Conservation (phyloP, 2,113 vertebrate species). For the Arvicanthis niloticus region DNA sequence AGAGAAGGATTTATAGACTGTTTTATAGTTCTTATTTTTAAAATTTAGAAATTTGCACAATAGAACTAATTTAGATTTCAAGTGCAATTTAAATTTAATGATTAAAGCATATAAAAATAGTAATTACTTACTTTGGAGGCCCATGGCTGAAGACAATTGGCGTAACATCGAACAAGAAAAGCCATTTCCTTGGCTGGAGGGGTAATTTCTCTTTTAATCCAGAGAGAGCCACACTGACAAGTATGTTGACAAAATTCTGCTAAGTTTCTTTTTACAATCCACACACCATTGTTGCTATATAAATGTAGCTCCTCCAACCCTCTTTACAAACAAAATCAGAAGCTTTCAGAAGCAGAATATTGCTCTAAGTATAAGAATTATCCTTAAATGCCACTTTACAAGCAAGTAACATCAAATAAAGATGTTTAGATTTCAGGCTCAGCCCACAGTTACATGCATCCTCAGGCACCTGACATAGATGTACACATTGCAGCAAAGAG, state of each 20-base stretch:
- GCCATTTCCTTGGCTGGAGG: constrained; percentile 93
- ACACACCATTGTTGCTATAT: constrained; percentile 80
- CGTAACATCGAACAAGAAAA: constrained; percentile 99
- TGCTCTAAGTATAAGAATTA: constrained; percentile 84
- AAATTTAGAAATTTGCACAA: constrained; percentile 54
- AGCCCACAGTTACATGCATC: constrained; percentile 75
- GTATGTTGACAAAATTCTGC: constrained; percentile 80
- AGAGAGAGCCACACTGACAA: constrained; percentile 81
- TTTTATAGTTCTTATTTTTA: constrained; percentile 52
- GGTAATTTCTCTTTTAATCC: constrained; percentile 91
- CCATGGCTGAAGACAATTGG: constrained; percentile 99
- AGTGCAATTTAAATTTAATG: constrained; percentile 64
- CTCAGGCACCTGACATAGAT: constrained; percentile 79
- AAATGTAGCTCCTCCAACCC: constrained; percentile 82
- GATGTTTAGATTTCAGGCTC: constrained; percentile 80
- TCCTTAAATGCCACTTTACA: constrained; percentile 84
- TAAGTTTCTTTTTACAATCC: constrained; percentile 85
- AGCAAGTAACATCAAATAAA: constrained; percentile 83
- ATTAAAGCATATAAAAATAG: constrained; percentile 68
- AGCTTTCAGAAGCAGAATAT: constrained; percentile 81
- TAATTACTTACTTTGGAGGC: constrained; percentile 98
- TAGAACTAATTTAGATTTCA: constrained; percentile 60
- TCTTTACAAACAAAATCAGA: constrained; percentile 84
- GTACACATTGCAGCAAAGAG: constrained; percentile 76
- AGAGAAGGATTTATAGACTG: constrained; percentile 50